Base-by-base conservation (phyloP, 92 coral and sea anemone genomes). In the Metridium senile region DNA sequence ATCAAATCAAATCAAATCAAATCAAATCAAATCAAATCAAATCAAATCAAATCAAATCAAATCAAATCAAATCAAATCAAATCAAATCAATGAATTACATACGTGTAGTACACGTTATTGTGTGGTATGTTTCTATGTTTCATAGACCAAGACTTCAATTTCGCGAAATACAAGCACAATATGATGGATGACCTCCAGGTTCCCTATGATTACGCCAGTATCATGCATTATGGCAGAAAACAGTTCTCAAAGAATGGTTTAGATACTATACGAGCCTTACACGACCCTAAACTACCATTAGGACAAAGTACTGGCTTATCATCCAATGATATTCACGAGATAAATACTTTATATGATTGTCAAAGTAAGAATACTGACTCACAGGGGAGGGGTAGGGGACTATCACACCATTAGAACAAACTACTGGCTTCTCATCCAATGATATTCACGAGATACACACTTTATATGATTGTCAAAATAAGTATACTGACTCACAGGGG, bases 201-300 rank as follows among this genome's bases (percentile, higher is more conserved):
- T 4, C 92, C 98, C 0, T 94, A 94, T 39, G 98, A 94, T 67
- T 92, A 86, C 67, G 84, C 89, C 66, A 89, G 94, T 74, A 75
- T 91, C 49, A 94, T 94, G 98, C 97, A 94, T 70, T 94, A 94
- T 74, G 94, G 97, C 4, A 78, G 77, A 30, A 78, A 82, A 23
- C 75, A 79, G 59, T 94, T 91, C 82, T 89, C 97, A 28, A 94
- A 86, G 85, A 94, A 94, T 45, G 89, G 93, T 20, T 39, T 57
- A 52, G 85, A 89, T 58, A 94, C 97, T 1, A 63, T 91, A 16
- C 85, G 93, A 35, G 82, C 94, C 17, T 83, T 91, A 51, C 83
- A 70, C 59, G 83, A 91, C 63, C 89, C 94, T 20, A 33, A 68
- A 76, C 85, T 66, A 57, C 66, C 82, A 3, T 86, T 94, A 43